Percentiles rank a stretch among this genome's conserved stretches.
phyloP scores from a whole-genome alignment of 2,888 invertebrate species.

The Microplitis manilae region DNA sequence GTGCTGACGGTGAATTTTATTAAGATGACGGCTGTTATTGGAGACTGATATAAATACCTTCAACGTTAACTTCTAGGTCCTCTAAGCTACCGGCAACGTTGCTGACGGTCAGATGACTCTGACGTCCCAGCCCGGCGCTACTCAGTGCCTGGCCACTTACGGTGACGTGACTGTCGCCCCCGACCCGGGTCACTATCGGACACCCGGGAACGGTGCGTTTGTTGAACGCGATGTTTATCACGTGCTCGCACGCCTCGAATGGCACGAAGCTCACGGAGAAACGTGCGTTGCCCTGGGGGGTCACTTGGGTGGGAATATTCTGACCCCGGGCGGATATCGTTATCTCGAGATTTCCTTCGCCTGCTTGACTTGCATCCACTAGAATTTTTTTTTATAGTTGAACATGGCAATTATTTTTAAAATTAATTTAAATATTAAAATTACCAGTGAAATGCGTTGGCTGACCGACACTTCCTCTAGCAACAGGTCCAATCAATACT shows the following conservation, averaged over 20 bases:
- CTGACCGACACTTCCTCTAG: constrained; percentile 87
- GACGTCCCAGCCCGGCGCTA: constrained; percentile 69
- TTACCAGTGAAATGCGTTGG: constrained; percentile 89
- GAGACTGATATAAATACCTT: constrained; percentile 75
- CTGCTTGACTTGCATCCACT: constrained; percentile 96
- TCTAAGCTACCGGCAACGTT: constrained; percentile 90
- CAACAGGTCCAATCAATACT: constrained; percentile 86
- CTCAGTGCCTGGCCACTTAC: constrained; percentile 77
- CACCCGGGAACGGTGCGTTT: constrained; percentile 90
- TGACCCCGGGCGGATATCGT: constrained; percentile 94
- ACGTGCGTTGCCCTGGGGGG: constrained; percentile 89
- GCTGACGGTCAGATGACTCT: constrained; percentile 70
- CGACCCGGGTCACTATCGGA: constrained; percentile 89
- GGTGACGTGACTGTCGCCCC: constrained; percentile 75
- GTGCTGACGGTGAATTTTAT: neutral
- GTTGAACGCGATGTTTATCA: constrained; percentile 98
- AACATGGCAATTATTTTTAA: no score
- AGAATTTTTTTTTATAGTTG: constrained; percentile 40
- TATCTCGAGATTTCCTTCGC: constrained; percentile 97
- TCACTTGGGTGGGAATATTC: constrained; percentile 96
- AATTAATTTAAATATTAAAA: constrained; percentile 20
- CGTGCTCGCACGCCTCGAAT: constrained; percentile 93
- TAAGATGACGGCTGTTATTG: neutral
- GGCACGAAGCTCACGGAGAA: constrained; percentile 98
- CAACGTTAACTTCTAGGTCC: constrained; percentile 96